A percentile compares a stretch with the other conserved stretches of the same genome.
Evolutionary conservation across 2,888 invertebrate genomes (phyloP).

Genomic region (Drosophila subquinaria): DNA sequence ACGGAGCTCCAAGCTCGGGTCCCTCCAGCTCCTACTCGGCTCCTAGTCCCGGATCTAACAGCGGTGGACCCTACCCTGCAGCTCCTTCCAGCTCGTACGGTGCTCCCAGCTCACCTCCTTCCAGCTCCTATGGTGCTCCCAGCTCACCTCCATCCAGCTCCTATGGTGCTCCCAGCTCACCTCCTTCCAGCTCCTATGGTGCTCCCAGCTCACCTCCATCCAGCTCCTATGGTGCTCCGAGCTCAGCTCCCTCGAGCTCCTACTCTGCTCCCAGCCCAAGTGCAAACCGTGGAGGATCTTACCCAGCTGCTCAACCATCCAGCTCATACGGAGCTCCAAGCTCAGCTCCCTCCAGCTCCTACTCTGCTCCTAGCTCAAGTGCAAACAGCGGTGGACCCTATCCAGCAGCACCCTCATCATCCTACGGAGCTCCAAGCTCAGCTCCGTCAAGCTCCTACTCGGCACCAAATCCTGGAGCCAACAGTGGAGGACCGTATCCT

Average conservation of each 20-base stretch:
- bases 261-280: slow-evolving; percentile 60
- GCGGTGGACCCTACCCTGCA: slow-evolving; percentile 57
- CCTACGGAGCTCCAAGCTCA: slow-evolving; percentile 47
- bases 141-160: slow-evolving; percentile 43
- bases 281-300: slow-evolving; percentile 39
- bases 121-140: slow-evolving; percentile 46
- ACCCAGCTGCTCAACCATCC: slow-evolving; percentile 57
- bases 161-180: slow-evolving; percentile 59
- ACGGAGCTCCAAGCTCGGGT: slow-evolving; percentile 40
- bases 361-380: slow-evolving; percentile 59
- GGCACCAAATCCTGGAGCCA: slow-evolving; percentile 59
- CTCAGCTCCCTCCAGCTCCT: slow-evolving; percentile 34
- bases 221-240: slow-evolving; percentile 46
- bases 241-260: slow-evolving; percentile 40
- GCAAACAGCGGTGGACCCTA: slow-evolving; percentile 47
- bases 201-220: slow-evolving; percentile 15
- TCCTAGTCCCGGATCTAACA: slow-evolving; percentile 67
- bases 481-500: slow-evolving; percentile 45
- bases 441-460: slow-evolving; percentile 45
- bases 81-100: slow-evolving; percentile 70
- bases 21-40: slow-evolving; percentile 77
- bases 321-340: slow-evolving; percentile 51
- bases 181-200: too few relatives aligned
- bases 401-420: slow-evolving; percentile 49
- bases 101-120: slow-evolving; percentile 13